Evolutionary conservation across 92 coral and sea anemone genomes (phyloP).

Genomic region (Plumapathes pennacea): DNA sequence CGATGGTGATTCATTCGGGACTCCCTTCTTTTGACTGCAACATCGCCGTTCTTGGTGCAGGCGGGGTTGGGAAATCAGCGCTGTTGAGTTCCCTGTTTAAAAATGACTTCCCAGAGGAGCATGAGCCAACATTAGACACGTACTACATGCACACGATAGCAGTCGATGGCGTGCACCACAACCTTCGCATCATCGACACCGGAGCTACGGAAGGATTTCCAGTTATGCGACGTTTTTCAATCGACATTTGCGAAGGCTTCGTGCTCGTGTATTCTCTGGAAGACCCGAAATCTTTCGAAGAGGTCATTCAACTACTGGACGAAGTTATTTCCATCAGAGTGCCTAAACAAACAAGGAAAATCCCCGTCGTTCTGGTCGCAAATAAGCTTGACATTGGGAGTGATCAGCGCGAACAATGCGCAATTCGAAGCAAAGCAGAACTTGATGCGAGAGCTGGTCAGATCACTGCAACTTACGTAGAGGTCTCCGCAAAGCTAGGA

Average conservation of each 20-base stretch:
- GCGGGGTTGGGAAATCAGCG: constrained; percentile 74
- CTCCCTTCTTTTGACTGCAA: constrained; percentile 61
- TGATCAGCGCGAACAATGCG: constrained; percentile 29
- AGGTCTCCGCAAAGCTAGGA: constrained; percentile 57
- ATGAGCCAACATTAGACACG: constrained; percentile 70
- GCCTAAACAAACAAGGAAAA: constrained; percentile 2
- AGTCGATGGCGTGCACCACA: constrained; percentile 46
- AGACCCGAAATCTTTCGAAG: constrained; percentile 49
- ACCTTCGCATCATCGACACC: constrained; percentile 71
- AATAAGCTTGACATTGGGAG: constrained; percentile 66
- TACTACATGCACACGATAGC: constrained; percentile 58
- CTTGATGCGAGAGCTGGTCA: constrained; percentile 33
- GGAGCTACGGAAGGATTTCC: constrained; percentile 77
- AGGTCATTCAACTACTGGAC: constrained; percentile 56
- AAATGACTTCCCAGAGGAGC: constrained; percentile 57
- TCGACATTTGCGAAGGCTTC: constrained; percentile 65
- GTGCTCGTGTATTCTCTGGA: constrained; percentile 71
- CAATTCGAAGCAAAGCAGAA: constrained; percentile 40
- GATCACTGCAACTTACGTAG: constrained; percentile 69
- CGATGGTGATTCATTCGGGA: too few species aligned
- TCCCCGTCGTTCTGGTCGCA: constrained; percentile 59
- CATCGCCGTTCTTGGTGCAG: constrained; percentile 70
- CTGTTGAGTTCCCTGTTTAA: constrained; percentile 68
- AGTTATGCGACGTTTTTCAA: constrained; percentile 70
- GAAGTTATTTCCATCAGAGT: constrained; percentile 37